A percentile compares a stretch with the other conserved stretches of the same genome.
Conservation (phyloP, 2,797 vertebrate species). For the Apodemus agrarius region DNA sequence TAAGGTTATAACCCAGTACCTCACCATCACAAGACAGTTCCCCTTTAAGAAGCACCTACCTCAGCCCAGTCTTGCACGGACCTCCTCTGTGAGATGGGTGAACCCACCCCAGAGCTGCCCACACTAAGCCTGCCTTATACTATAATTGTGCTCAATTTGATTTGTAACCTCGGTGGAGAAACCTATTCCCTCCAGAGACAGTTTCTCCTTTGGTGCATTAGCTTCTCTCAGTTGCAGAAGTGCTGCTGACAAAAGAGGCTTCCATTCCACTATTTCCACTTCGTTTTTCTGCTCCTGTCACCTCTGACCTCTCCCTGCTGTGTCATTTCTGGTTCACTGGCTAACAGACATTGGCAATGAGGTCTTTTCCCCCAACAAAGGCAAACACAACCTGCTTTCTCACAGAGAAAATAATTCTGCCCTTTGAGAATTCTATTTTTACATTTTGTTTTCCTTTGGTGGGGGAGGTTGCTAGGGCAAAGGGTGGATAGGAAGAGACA, state of each 20-base stretch:
- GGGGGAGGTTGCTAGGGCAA: background rate
- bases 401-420: background rate
- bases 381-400: background rate
- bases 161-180: background rate
- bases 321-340: background rate
- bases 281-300: background rate
- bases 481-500: background rate
- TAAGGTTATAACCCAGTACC: too few species aligned
- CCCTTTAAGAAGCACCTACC: background rate
- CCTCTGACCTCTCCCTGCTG: background rate
- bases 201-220: background rate
- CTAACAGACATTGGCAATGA: background rate
- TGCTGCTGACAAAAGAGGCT: too few species aligned
- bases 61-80: background rate
- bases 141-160: background rate
- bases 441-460: background rate
- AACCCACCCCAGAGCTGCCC: background rate
- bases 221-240: background rate
- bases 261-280: background rate
- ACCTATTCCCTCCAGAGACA: background rate
- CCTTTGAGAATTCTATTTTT: background rate
- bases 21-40: background rate
- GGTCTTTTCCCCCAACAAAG: background rate
- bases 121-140: background rate
- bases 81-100: background rate